These are phyloP conservation scores for Patella ulyssiponensis DNA, from an alignment of 2,888 invertebrate genomes.

Conservation along the genomic window DNA sequence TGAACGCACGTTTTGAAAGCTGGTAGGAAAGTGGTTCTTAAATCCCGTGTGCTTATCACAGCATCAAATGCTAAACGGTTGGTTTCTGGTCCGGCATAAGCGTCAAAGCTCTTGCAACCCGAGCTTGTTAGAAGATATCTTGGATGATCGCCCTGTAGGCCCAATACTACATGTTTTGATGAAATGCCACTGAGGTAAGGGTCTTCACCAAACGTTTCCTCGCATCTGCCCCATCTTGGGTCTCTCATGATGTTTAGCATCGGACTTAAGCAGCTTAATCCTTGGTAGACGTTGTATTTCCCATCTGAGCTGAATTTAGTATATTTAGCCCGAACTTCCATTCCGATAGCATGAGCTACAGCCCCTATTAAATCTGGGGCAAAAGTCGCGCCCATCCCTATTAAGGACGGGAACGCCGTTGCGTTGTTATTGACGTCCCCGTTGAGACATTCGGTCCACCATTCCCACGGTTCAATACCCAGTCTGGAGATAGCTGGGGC, in stretches of 20 bases:
- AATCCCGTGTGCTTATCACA: conserved; percentile 46
- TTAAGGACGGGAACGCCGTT: conserved; percentile 7
- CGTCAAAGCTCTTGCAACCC: conserved; percentile 68
- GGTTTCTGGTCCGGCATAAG: conserved; percentile 65
- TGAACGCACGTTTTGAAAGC: conserved; percentile 50
- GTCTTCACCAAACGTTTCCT: conserved; percentile 69
- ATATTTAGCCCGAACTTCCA: conserved; percentile 36
- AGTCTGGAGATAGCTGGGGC: conserved; percentile 14
- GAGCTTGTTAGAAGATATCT: conserved; percentile 62
- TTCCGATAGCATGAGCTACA: conserved; percentile 43
- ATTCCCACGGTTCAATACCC: conserved; percentile 17
- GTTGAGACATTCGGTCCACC: conserved; percentile 21
- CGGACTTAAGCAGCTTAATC: conserved; percentile 52
- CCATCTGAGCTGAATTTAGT: conserved; percentile 34
- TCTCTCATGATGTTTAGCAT: conserved; percentile 56
- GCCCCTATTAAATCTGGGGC: conserved; percentile 39
- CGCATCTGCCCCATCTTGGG: conserved; percentile 51
- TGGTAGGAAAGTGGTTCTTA: conserved; percentile 52
- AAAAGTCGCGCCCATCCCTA: conserved; percentile 18
- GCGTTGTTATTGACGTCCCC: conserved; percentile 18
- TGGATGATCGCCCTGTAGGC: conserved; percentile 62
- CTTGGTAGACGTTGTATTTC: conserved; percentile 35
- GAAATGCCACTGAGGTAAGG: conserved; percentile 59
- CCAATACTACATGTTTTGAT: conserved; percentile 54
- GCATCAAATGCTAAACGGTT: conserved; percentile 29